Evolutionary conservation across 2,888 invertebrate species (phyloP).

Genomic region (Rhagonycha lutea): DNA sequence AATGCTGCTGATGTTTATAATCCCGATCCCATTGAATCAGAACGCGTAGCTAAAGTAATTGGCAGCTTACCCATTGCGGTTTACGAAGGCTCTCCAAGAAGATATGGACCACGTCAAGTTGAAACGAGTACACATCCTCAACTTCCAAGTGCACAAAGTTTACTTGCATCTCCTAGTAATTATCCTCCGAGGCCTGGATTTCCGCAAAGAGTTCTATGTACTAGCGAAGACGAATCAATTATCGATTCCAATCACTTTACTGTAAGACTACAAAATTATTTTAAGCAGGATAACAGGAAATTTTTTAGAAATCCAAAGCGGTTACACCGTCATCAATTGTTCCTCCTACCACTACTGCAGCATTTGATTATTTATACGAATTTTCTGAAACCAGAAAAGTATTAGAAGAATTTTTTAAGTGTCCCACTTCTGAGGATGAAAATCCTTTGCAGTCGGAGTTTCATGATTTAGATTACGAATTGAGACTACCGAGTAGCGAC

Average conservation of each 20-base stretch:
- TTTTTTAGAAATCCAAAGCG: slow-evolving; percentile 6
- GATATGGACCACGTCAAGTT: slow-evolving; percentile 72
- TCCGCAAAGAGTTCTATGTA: slow-evolving; percentile 69
- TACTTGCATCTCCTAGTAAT: slow-evolving; percentile 67
- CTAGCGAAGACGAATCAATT: slow-evolving; percentile 49
- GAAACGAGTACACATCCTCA: slow-evolving; percentile 56
- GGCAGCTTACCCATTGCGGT: slow-evolving; percentile 90
- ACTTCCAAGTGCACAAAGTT: slow-evolving; percentile 61
- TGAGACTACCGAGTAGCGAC: slow-evolving; percentile 66
- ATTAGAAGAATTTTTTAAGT: slow-evolving; percentile 88
- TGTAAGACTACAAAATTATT: slow-evolving; percentile 42
- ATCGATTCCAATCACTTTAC: slow-evolving; percentile 47
- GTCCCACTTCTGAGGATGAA: slow-evolving; percentile 69
- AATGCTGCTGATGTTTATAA: slow-evolving; percentile 45
- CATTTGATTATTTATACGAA: slow-evolving; percentile 88
- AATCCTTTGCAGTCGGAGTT: slow-evolving; percentile 60
- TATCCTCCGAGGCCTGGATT: slow-evolving; percentile 86
- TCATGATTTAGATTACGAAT: slow-evolving; percentile 77
- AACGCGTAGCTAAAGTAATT: slow-evolving; percentile 68
- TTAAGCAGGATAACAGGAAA: background rate
- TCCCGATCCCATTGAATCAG: slow-evolving; percentile 46
- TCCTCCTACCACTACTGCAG: slow-evolving; percentile 56
- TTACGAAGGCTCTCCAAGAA: slow-evolving; percentile 87
- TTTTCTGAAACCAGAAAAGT: slow-evolving; percentile 92
- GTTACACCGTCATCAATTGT: slow-evolving; percentile 14